phyloP scores from a whole-genome alignment of 2,113 vertebrate genomes.

The Okapia johnstoni region DNA sequence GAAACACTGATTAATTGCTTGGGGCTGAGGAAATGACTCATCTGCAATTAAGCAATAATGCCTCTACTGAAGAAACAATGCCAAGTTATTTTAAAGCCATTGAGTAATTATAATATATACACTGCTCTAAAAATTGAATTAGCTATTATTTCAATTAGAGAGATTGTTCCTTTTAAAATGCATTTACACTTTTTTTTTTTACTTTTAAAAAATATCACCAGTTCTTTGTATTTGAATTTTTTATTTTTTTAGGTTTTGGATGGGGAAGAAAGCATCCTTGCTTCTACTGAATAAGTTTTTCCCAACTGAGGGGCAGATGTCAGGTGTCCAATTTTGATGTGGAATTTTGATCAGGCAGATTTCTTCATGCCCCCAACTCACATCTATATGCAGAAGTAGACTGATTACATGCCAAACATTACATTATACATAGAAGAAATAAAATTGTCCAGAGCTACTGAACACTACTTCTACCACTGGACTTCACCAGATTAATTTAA shows the following conservation, averaged over 20 bases:
- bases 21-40: conserved; percentile 57
- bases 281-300: not conserved
- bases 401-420: conserved; percentile 14
- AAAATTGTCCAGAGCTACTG: conserved; percentile 21
- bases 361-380: not conserved
- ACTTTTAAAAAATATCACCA: not conserved
- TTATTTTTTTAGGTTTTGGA: not conserved
- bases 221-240: not conserved
- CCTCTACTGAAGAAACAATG: conserved; percentile 52
- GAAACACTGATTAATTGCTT: conserved; percentile 58
- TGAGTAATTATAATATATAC: conserved; percentile 56
- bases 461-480: not conserved
- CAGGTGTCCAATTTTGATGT: not conserved
- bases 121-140: conserved; percentile 49
- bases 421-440: not conserved
- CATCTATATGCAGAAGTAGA: not conserved
- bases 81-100: conserved; percentile 64
- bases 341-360: not conserved
- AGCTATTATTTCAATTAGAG: conserved; percentile 42
- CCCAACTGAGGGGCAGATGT: not conserved
- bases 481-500: conserved; percentile 38
- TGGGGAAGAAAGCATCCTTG: not conserved
- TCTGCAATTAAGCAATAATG: conserved; percentile 65
- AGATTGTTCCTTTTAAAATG: conserved; percentile 1
- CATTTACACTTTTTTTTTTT: not conserved